Conservation (phyloP, 2,113 vertebrate species). For the Synodontis membranacea region DNA sequence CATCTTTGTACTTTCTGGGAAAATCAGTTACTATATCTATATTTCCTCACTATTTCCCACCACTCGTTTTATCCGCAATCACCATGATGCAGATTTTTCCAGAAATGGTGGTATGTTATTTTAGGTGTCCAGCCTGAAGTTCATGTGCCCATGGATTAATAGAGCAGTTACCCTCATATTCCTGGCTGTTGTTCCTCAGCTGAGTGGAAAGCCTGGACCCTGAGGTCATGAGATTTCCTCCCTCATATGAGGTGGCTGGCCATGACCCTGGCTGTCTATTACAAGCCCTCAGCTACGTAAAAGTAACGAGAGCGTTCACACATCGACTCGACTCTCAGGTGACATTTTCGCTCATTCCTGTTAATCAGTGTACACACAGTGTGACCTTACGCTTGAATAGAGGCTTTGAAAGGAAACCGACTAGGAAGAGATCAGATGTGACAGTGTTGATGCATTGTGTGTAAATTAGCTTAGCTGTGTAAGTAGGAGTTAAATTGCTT, state of each 20-base stretch:
- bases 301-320: slow-evolving; percentile 10
- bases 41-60: neutral
- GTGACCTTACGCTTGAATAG: slow-evolving; percentile 23
- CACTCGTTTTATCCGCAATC: neutral
- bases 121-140: slow-evolving; percentile 19
- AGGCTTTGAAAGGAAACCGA: slow-evolving; percentile 10
- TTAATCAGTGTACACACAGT: slow-evolving; percentile 19
- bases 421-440: slow-evolving; percentile 19
- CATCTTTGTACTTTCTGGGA: neutral
- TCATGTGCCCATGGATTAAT: neutral
- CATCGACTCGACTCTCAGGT: neutral
- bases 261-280: slow-evolving; percentile 40
- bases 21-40: neutral
- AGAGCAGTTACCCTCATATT: slow-evolving; percentile 24
- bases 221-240: slow-evolving; percentile 52
- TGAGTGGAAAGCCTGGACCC: slow-evolving; percentile 49
- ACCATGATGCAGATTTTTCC: slow-evolving; percentile 9
- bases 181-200: slow-evolving; percentile 33
- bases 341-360: slow-evolving; percentile 34
- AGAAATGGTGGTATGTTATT: slow-evolving; percentile 21
- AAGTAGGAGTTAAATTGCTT: neutral
- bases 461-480: neutral
- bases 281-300: slow-evolving; percentile 28
- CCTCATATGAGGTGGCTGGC: slow-evolving; percentile 8
- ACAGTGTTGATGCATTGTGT: slow-evolving; percentile 31